These are phyloP conservation scores for Rousettus madagascariensis DNA, from an alignment of 2,797 vertebrate genomes.

Conservation along the genomic window DNA sequence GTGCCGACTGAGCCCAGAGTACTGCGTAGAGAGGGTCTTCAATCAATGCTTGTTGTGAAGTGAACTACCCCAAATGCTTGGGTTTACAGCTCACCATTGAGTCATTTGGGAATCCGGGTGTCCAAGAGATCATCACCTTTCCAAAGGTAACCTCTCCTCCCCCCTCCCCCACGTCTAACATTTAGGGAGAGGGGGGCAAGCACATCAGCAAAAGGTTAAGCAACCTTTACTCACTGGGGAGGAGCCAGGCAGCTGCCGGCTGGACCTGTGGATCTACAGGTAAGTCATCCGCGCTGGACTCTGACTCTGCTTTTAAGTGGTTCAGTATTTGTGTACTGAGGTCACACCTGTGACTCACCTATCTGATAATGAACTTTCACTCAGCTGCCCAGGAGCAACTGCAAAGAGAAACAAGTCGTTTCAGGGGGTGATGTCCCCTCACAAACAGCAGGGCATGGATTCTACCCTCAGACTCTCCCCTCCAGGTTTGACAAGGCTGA, in stretches of 20 bases:
- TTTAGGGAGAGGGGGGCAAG: background rate
- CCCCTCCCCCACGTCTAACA: background rate
- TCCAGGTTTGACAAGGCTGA: background rate
- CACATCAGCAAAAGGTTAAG: background rate
- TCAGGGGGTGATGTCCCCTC: background rate
- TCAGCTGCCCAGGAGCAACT: background rate
- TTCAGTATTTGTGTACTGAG: conserved; percentile 53
- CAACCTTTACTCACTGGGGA: background rate
- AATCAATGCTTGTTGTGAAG: background rate
- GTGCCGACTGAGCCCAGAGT: background rate
- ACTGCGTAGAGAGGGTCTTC: background rate
- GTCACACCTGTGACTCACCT: conserved; percentile 48
- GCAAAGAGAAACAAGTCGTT: background rate
- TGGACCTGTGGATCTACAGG: background rate
- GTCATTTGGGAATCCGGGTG: background rate
- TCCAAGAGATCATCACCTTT: background rate
- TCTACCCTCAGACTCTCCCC: background rate
- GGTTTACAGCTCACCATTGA: background rate
- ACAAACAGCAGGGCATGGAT: background rate
- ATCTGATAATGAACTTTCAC: background rate
- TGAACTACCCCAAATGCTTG: background rate
- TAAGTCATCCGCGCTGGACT: background rate
- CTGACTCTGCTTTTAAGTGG: conserved; percentile 44
- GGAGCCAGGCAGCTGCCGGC: background rate
- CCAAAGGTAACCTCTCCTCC: background rate